Evolutionary conservation across 2,888 invertebrate species (phyloP).

Genomic region (Hemistola chrysoprasaria): DNA sequence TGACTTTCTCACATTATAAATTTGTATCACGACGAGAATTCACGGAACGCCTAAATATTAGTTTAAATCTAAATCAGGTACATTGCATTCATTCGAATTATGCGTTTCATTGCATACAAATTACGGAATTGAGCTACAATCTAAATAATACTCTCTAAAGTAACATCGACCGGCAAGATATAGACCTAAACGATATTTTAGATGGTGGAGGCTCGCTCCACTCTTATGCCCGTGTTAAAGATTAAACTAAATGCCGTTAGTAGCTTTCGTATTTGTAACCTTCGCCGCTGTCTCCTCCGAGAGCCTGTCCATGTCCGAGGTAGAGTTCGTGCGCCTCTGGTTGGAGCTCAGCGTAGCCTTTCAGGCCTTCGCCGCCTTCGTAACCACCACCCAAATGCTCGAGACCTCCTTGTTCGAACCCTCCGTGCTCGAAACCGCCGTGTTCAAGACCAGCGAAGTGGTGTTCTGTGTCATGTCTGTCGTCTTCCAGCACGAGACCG

Average conservation of each 20-base stretch:
- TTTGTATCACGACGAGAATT: slow-evolving; percentile 42
- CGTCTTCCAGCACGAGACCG: slow-evolving; percentile 83
- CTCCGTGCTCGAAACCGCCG: slow-evolving; percentile 47
- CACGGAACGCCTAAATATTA: slow-evolving; percentile 48
- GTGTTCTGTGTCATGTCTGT: slow-evolving; percentile 71
- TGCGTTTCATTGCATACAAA: slow-evolving; percentile 43
- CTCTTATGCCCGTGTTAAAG: slow-evolving; percentile 41
- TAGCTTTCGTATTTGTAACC: slow-evolving; percentile 69
- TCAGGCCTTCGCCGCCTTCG: slow-evolving; percentile 61
- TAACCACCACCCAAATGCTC: slow-evolving; percentile 52
- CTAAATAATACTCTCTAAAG: slow-evolving; percentile 31
- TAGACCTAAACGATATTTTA: slow-evolving; percentile 40
- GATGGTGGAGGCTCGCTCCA: slow-evolving; percentile 39
- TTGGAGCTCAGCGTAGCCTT: slow-evolving; percentile 59
- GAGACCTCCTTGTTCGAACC: slow-evolving; percentile 46
- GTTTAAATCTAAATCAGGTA: slow-evolving; percentile 71
- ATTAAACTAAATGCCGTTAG: slow-evolving; percentile 48
- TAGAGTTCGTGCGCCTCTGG: slow-evolving; percentile 60
- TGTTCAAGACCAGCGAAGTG: slow-evolving; percentile 47
- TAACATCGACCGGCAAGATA: slow-evolving; percentile 64
- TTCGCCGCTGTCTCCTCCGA: slow-evolving; percentile 58
- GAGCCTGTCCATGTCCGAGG: slow-evolving; percentile 52
- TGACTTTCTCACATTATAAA: slow-evolving; percentile 22
- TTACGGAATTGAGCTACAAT: slow-evolving; percentile 37
- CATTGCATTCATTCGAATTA: slow-evolving; percentile 43